phyloP scores from a whole-genome alignment of 92 coral and sea anemone species.

The Muricea muricata region DNA sequence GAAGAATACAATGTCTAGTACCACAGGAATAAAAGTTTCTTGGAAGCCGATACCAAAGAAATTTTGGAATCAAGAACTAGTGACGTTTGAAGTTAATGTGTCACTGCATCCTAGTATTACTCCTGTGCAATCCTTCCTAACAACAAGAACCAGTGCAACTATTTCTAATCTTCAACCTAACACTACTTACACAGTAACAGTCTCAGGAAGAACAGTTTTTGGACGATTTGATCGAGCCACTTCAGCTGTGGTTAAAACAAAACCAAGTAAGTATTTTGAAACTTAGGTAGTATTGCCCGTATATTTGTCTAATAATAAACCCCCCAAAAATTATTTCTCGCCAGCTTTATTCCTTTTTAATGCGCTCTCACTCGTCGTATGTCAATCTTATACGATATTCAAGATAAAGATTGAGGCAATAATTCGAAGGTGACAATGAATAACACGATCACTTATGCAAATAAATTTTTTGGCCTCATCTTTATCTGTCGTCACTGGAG shows the following conservation, averaged over 20 bases:
- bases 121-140: not conserved
- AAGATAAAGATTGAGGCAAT: too few relatives aligned
- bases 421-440: too few relatives aligned
- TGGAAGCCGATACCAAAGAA: conserved; percentile 2
- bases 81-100: not conserved
- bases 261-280: conserved; percentile 19
- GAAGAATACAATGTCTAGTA: not conserved
- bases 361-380: too few relatives aligned
- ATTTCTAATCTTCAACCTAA: conserved; percentile 30
- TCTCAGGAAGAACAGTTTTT: not conserved
- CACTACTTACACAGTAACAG: not conserved
- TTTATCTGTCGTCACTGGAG: too few relatives aligned
- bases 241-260: not conserved
- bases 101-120: not conserved
- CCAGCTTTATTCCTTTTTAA: too few relatives aligned
- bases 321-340: too few relatives aligned
- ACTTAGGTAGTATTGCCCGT: too few relatives aligned
- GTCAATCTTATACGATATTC: too few relatives aligned
- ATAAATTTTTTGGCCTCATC: too few relatives aligned
- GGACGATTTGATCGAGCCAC: not conserved
- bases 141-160: not conserved
- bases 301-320: too few relatives aligned
- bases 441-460: too few relatives aligned
- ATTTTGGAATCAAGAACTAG: conserved; percentile 9
- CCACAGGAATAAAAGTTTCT: conserved; percentile 17